Percentiles rank a stretch among this genome's conserved stretches.
Conservation (phyloP, 2,797 vertebrate species). For the Tapirus indicus region DNA sequence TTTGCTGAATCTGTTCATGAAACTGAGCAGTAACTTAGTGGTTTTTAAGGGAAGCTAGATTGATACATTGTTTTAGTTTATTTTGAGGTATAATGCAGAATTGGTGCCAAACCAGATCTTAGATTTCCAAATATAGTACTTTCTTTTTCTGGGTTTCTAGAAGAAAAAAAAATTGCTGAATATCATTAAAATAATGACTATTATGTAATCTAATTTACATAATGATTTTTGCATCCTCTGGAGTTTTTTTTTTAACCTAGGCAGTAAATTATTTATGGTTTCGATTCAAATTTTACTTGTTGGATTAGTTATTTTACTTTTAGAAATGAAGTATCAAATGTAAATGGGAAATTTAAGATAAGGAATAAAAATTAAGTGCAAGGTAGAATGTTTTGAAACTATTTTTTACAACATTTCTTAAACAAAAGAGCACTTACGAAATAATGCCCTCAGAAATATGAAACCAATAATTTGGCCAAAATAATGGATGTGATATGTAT, state of each 20-base stretch:
- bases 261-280: slow-evolving; percentile 2
- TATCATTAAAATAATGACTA: neutral
- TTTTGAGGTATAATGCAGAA: slow-evolving; percentile 16
- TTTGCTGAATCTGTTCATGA: neutral
- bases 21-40: neutral
- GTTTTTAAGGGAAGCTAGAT: neutral
- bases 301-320: slow-evolving; percentile 3
- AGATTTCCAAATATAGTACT: neutral
- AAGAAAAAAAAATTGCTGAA: neutral
- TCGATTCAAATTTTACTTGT: neutral
- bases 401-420: slow-evolving; percentile 1
- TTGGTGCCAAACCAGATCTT: neutral
- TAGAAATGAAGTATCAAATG: neutral
- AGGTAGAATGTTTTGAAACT: neutral
- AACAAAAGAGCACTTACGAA: neutral
- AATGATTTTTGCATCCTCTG: neutral
- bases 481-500: neutral
- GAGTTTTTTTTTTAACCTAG: neutral
- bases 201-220: neutral
- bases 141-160: neutral
- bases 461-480: neutral
- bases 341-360: neutral
- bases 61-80: neutral
- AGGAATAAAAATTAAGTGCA: neutral
- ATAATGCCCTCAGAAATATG: neutral